These are phyloP conservation scores for Mesoclemmys tuberculata DNA, from an alignment of 2,113 vertebrate genomes.

Conservation along the genomic window DNA sequence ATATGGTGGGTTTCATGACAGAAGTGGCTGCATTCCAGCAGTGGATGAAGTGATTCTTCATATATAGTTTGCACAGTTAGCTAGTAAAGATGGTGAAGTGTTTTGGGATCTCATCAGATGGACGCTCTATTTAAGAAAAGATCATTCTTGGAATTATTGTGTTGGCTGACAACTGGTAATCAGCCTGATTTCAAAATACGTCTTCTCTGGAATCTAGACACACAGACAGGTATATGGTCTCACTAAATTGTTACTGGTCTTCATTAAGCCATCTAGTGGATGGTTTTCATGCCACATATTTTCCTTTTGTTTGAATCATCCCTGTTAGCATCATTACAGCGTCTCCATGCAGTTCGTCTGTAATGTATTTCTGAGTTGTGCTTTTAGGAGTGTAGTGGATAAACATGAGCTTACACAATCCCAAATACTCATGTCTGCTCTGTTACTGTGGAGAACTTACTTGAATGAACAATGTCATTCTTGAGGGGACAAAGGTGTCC, in stretches of 20 bases:
- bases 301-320: background rate
- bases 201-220: background rate
- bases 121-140: background rate
- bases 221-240: background rate
- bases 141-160: background rate
- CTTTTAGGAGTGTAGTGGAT: background rate
- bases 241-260: background rate
- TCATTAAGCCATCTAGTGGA: background rate
- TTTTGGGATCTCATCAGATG: background rate
- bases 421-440: conserved; percentile 31
- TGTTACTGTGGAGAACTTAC: background rate
- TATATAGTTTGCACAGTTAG: background rate
- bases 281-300: fast-evolving
- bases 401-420: background rate
- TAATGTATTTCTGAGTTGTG: conserved; percentile 44
- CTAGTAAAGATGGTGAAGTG: background rate
- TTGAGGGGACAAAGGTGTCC: conserved; percentile 24
- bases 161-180: background rate
- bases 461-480: conserved; percentile 62
- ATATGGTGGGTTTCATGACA: background rate
- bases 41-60: fast-evolving
- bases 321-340: background rate
- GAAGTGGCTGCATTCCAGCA: background rate
- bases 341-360: background rate
- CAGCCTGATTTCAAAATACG: background rate